These are phyloP conservation scores for Neopipo cinnamomea DNA, from an alignment of 2,113 vertebrate species.

Conservation along the genomic window DNA sequence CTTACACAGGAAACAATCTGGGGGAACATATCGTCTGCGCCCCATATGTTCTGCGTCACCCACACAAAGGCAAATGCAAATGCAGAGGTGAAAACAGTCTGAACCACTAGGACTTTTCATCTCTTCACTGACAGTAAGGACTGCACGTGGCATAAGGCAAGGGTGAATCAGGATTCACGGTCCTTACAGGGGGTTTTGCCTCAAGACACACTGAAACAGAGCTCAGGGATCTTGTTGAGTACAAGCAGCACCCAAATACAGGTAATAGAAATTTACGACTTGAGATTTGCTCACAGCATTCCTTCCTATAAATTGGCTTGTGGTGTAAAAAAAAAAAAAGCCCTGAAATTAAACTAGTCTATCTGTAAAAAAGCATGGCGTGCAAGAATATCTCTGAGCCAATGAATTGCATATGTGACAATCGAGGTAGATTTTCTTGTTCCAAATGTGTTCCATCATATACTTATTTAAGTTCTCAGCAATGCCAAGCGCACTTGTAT, in stretches of 20 bases:
- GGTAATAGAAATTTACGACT: not conserved
- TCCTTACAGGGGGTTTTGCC: not conserved
- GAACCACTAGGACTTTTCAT: not conserved
- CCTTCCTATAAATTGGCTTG: not conserved
- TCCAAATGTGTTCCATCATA: not conserved
- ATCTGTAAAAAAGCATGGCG: not conserved
- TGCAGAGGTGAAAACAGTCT: not conserved
- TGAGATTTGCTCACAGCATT: not conserved
- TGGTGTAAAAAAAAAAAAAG: not conserved
- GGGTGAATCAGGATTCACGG: not conserved
- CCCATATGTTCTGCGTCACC: not conserved
- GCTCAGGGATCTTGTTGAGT: not conserved
- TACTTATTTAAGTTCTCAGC: not conserved
- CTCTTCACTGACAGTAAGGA: not conserved
- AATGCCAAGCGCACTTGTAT: not conserved
- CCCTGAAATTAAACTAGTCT: not conserved
- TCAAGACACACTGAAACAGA: not conserved
- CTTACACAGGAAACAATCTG: not conserved
- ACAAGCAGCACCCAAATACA: not conserved
- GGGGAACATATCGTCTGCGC: not conserved
- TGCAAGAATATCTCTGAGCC: not conserved
- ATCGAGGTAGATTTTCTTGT: conserved; percentile 40
- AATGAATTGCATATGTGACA: not conserved
- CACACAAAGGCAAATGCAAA: not conserved
- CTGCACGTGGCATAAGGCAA: not conserved